A percentile compares a stretch with the other conserved stretches of the same genome.
phyloP scores from a whole-genome alignment of 2,797 vertebrate genomes.

The Molossus molossus region DNA sequence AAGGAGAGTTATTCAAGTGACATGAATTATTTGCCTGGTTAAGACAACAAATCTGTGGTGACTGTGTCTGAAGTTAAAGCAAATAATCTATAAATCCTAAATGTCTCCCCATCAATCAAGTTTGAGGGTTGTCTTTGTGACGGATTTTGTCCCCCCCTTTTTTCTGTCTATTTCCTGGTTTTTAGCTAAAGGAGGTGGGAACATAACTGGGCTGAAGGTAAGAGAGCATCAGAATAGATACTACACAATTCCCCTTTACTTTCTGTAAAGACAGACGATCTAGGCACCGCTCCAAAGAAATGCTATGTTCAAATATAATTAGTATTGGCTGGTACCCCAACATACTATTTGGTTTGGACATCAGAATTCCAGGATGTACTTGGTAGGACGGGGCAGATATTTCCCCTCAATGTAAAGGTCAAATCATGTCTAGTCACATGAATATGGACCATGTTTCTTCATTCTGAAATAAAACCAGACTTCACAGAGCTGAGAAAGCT shows the following conservation, averaged over 20 bases:
- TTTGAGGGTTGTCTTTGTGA: conserved; percentile 31
- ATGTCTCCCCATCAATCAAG: conserved; percentile 17
- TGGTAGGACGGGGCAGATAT: background rate
- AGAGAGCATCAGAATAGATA: background rate
- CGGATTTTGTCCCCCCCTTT: background rate
- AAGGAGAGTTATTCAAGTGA: conserved; percentile 27
- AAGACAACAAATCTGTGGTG: conserved; percentile 43
- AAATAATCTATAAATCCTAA: conserved; percentile 8
- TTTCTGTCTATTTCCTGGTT: background rate
- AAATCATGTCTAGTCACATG: conserved; percentile 53
- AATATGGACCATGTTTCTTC: conserved; percentile 61
- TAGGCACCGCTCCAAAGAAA: conserved; percentile 68
- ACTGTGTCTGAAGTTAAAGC: background rate
- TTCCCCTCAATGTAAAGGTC: conserved; percentile 27
- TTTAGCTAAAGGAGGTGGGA: conserved; percentile 33
- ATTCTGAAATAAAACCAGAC: conserved; percentile 72
- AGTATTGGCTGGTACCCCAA: conserved; percentile 47
- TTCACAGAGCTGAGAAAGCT: conserved; percentile 37
- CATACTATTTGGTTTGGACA: conserved; percentile 69
- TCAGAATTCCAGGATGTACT: conserved; percentile 71
- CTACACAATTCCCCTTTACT: conserved; percentile 48
- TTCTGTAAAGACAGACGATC: conserved; percentile 66
- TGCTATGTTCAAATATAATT: conserved; percentile 67
- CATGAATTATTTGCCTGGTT: conserved; percentile 42
- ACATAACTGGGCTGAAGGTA: conserved; percentile 33